Evolutionary conservation across 37 sponge, comb jelly and placozoan genomes (phyloP).

Genomic region (Haliclona indistincta): DNA sequence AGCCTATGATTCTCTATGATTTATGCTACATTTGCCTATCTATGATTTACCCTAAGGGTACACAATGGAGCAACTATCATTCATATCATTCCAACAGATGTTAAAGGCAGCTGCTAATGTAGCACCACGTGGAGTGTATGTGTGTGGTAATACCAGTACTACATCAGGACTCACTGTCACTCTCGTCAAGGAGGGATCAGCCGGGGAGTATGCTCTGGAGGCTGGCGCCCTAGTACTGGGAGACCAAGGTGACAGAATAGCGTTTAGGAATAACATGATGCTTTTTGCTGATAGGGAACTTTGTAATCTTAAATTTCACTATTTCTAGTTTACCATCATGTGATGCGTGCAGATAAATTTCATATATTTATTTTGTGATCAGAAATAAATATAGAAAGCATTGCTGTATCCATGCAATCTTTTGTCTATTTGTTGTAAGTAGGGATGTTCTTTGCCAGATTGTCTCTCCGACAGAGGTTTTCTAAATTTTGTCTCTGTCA

Average conservation of each 20-base stretch:
- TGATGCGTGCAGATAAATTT: no score
- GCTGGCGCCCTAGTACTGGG: slow-evolving; percentile 97
- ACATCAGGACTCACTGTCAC: slow-evolving; percentile 93
- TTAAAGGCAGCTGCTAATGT: slow-evolving; percentile 90
- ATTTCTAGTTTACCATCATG: no score
- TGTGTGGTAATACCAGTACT: slow-evolving; percentile 96
- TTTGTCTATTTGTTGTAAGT: no score
- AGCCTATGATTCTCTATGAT: no score
- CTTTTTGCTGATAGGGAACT: no score
- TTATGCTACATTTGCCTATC: no score
- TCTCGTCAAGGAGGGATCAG: slow-evolving; percentile 53
- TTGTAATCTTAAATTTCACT: no score
- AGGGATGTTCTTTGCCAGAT: neutral
- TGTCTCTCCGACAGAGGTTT: neutral
- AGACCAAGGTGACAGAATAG: slow-evolving; percentile 95
- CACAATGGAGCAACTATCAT: neutral
- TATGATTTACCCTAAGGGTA: no score
- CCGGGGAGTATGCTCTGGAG: slow-evolving; percentile 88
- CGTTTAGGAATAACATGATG: no score
- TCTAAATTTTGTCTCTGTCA: neutral
- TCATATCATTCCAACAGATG: slow-evolving; percentile 63
- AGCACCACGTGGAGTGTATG: slow-evolving; percentile 98
- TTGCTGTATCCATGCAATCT: no score
- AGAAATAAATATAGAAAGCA: no score
- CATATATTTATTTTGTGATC: no score